Evolutionary conservation across 1,140 invertebrate genomes (phyloP), one percentile per base, ranked within the genome.

Genomic region (Trissolcus basalis): DNA sequence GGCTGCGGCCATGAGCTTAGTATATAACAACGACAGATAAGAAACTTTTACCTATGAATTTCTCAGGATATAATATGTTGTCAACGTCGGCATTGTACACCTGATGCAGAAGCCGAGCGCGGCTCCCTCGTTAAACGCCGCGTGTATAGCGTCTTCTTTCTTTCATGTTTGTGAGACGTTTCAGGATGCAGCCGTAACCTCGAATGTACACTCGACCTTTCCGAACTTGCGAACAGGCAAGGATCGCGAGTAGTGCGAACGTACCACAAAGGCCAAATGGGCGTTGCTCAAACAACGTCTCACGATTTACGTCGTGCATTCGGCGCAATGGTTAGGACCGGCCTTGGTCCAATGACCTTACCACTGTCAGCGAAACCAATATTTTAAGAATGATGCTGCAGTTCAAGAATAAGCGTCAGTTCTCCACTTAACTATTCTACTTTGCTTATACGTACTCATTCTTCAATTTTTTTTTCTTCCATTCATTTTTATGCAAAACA

Each of bases 301-400:
- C 60, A 56, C 61, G 56, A 15, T 58, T 35, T 13, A 47, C 54
- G 36, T 39, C 36, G 36, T n/a, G 49, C 61, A 58, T 69, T 77
- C 36, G 49, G 53, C 43, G 59, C 45, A 60, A 74, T 79, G 80
- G 76, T 81, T 83, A 83, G 77, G 78, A 80, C 75, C 74, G 80
- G 64, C 81, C 82, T 84, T 84, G 81, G 78, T 84, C 82, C 83
- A 82, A 82, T 82, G 77, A 83, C 82, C 82, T 83, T 80, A 64
- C 35, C 9, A 64, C 53, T 69, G 61, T 53, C 63, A 63, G 58
- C 58, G 36, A 27, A 65, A 44, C 47, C 71, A 67, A 70, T 51
- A 55, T 67, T 64, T 70, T 56, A 50, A 73, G 33, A 56, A 50
- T 47, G 45, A 55, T 58, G 41, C 44, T 68, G 35, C 39, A 55